Percentiles rank a stretch among this genome's conserved stretches.
Conservation (phyloP, 1,140 invertebrate genomes). For the Aphaenogaster rudis region DNA sequence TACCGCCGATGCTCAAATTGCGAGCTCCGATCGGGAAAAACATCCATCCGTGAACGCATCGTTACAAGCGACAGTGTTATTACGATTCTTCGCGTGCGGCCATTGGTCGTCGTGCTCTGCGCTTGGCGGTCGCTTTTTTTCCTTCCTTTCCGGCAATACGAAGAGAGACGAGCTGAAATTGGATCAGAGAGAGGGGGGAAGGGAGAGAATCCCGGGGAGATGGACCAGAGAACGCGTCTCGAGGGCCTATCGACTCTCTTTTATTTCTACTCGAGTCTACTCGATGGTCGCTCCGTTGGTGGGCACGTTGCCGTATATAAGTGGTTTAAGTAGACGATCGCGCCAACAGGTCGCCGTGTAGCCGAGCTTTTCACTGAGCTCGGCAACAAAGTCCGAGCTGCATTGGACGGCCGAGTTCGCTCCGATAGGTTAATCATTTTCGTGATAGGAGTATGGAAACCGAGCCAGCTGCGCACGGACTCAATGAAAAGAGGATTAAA, state of each 20-base stretch:
- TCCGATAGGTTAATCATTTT: constrained; percentile 57
- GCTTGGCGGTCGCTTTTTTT: constrained; percentile 23
- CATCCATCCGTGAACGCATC: constrained; percentile 36
- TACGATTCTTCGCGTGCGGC: constrained; percentile 46
- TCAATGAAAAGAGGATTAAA: constrained; percentile 10
- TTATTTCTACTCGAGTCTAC: constrained; percentile 59
- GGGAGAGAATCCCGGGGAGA: constrained; percentile 22
- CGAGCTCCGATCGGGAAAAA: constrained; percentile 12
- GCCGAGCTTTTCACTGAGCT: constrained; percentile 40
- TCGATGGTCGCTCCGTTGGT: constrained; percentile 50
- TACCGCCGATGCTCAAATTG: constrained; percentile 1
- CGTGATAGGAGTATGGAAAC: constrained; percentile 37
- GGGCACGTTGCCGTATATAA: constrained; percentile 63
- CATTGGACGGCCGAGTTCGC: constrained; percentile 20
- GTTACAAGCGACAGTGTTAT: constrained; percentile 46
- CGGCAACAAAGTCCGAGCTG: constrained; percentile 42
- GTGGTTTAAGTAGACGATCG: constrained; percentile 63
- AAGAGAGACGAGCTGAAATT: constrained; percentile 58
- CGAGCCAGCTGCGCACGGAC: background rate
- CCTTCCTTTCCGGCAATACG: constrained; percentile 1
- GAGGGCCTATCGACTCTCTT: constrained; percentile 63
- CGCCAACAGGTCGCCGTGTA: constrained; percentile 57
- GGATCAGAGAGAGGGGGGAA: background rate
- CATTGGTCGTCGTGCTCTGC: constrained; percentile 10
- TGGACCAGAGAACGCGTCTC: constrained; percentile 47